phyloP scores from a whole-genome alignment of 2,113 vertebrate genomes.

The Thalassarche chlororhynchos region DNA sequence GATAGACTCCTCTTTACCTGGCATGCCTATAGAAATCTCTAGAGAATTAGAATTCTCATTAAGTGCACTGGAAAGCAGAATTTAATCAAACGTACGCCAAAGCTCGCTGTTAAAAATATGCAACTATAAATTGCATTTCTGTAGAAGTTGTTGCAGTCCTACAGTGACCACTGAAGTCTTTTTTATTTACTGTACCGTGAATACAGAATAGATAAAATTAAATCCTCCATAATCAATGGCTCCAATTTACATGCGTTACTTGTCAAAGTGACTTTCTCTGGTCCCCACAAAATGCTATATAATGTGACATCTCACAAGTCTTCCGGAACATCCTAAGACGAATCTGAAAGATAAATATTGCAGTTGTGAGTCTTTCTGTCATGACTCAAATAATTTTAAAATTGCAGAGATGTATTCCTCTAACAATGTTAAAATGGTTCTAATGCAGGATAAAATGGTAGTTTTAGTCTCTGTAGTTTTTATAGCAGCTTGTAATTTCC shows the following conservation, averaged over 20 bases:
- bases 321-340: conserved; percentile 71
- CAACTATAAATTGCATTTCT: conserved; percentile 69
- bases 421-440: conserved; percentile 83
- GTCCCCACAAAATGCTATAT: conserved; percentile 36
- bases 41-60: conserved; percentile 71
- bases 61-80: conserved; percentile 64
- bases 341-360: conserved; percentile 83
- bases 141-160: conserved; percentile 47
- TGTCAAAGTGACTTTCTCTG: conserved; percentile 73
- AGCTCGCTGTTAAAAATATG: conserved; percentile 53
- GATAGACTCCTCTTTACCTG: conserved; percentile 66
- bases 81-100: conserved; percentile 65
- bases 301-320: conserved; percentile 72
- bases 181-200: conserved; percentile 66
- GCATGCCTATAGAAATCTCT: conserved; percentile 50
- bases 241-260: conserved; percentile 56
- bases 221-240: conserved; percentile 64
- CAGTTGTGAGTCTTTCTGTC: conserved; percentile 81
- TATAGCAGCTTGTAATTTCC: conserved; percentile 82
- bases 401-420: conserved; percentile 79
- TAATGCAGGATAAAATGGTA: conserved; percentile 80
- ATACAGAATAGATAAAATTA: conserved; percentile 65
- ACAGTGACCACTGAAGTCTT: conserved; percentile 37
- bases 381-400: conserved; percentile 85
- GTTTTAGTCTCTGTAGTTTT: conserved; percentile 81